These are phyloP conservation scores for Euleptes europaea DNA, from an alignment of 2,113 vertebrate species.

Conservation along the genomic window DNA sequence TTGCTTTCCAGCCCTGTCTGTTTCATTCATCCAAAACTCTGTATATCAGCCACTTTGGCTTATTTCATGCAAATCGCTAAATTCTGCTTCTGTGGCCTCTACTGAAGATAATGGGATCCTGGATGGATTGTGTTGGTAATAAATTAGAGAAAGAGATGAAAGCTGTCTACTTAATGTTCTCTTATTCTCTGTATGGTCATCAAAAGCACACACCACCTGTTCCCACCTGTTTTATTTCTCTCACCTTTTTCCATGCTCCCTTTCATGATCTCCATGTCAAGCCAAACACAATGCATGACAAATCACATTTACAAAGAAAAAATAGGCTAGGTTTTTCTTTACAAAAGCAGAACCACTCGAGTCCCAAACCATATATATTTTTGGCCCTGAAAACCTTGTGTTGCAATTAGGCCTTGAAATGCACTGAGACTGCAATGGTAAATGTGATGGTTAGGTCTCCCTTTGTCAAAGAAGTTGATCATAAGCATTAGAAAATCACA, in stretches of 20 bases:
- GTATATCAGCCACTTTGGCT: constrained; percentile 1
- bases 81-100: constrained; percentile 31
- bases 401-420: background rate
- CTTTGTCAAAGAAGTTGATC: background rate
- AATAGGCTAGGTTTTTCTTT: background rate
- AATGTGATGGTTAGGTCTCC: background rate
- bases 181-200: background rate
- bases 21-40: constrained; percentile 10
- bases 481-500: background rate
- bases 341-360: background rate
- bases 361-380: background rate
- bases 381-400: background rate
- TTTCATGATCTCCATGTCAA: background rate
- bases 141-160: constrained; percentile 1
- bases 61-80: constrained; percentile 20
- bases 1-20: background rate
- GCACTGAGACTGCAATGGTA: background rate
- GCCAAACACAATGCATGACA: background rate
- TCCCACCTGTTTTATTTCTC: constrained; percentile 25
- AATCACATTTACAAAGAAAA: background rate
- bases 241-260: background rate
- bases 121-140: background rate
- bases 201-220: constrained; percentile 21
- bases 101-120: constrained; percentile 14
- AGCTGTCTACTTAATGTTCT: constrained; percentile 19